Evolutionary conservation across 2,113 vertebrate genomes (phyloP), one percentile per base, ranked within the genome.

Genomic region (Oreotrochilus melanogaster): DNA sequence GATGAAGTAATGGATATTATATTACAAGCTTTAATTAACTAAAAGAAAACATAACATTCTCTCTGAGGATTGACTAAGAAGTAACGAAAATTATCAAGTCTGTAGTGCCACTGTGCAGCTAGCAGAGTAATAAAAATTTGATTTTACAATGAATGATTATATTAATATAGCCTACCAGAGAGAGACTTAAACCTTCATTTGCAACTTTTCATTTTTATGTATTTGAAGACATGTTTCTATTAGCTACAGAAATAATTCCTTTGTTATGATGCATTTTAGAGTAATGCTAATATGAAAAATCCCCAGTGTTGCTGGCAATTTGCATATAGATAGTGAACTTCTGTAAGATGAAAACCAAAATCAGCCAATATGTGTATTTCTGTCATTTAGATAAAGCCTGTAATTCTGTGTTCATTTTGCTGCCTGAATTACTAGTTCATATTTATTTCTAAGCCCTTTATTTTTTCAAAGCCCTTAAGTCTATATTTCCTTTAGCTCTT

Each of bases 21-120:
- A 67, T 75, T 84, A 72, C 33, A 14, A 37, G 50, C 21, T 76
- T 75, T 80, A 90, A 87, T 94, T 87, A 94, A 75, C 72, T 75
- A 50, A 65, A 64, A 56, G 43, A 84, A 80, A 92, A 37, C 30
- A 31, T 16, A 57, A 30, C 58, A 23, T 72, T 72, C 60, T 80
- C 83, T 67, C 74, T 76, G n/a, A 85, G 54, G 64, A 58, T 39
- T 0, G 3, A 16, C 45, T 61, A 84, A 89, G 42, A 64, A 50
- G 25, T 35, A 66, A 53, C 25, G 21, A 90, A 85, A 75, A 75
- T 70, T 53, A 73, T 24, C 45, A 72, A 75, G 39, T 76, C 39
- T 0, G 1, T 18, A 64, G 50, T 72, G 65, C 37, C 21, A 45
- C 56, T 45, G 43, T 43, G 45, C 15, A 60, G 24, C 37, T 53